phyloP scores from a whole-genome alignment of 64 coral and sea anemone genomes.

The Actinia equina region DNA sequence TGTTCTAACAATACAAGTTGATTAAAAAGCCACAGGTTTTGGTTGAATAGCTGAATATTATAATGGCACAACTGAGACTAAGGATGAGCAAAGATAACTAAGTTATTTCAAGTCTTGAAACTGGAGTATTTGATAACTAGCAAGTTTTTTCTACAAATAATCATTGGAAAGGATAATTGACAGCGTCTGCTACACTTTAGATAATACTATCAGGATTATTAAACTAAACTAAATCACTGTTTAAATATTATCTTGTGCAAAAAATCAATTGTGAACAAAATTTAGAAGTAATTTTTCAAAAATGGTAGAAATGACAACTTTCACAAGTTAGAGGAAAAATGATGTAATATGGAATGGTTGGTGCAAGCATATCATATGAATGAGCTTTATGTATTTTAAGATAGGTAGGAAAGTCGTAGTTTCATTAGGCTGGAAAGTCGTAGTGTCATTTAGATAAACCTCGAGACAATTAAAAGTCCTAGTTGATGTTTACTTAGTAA shows the following conservation, averaged over 20 bases:
- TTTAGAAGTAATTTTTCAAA: background rate
- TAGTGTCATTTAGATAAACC: background rate
- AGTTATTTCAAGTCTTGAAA: no score
- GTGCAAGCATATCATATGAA: constrained; percentile 21
- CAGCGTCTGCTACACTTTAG: background rate
- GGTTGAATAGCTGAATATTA: no score
- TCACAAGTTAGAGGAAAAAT: background rate
- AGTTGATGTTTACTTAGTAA: no score
- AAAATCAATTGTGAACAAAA: background rate
- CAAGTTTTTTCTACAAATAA: no score
- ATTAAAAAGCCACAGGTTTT: no score
- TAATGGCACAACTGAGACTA: no score
- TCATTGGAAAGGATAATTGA: background rate
- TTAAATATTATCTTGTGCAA: background rate
- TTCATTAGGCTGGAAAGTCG: background rate
- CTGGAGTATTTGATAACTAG: no score
- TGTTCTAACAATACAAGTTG: no score
- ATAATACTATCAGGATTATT: background rate
- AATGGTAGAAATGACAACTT: background rate
- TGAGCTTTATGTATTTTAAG: constrained; percentile 7
- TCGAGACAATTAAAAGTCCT: background rate
- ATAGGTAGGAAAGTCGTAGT: background rate
- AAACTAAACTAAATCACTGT: background rate
- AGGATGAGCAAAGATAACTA: no score
- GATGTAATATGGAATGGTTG: background rate